Conservation (phyloP, 2,888 invertebrate genomes). For the Ypsolopha sequella region DNA sequence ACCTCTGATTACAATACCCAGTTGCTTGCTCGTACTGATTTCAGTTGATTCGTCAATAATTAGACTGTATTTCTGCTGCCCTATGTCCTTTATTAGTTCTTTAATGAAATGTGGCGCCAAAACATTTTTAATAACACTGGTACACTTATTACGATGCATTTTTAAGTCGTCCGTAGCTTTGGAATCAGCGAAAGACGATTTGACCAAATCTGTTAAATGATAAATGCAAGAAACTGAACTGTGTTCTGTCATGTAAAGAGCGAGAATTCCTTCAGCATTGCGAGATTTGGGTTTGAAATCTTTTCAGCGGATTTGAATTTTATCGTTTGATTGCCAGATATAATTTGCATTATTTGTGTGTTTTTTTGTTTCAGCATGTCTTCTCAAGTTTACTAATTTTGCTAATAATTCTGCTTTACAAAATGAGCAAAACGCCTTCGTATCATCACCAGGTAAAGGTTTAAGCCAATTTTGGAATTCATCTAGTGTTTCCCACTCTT, state of each 20-base stretch:
- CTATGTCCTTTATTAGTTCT: too few species aligned
- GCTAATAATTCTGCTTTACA: neutral
- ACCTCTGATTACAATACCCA: too few species aligned
- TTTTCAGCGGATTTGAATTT: neutral
- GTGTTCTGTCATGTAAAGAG: constrained; percentile 3
- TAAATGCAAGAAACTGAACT: constrained; percentile 1
- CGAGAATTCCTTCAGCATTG: constrained; percentile 1
- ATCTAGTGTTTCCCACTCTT: constrained; percentile 1
- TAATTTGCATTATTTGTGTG: neutral
- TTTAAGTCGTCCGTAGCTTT: constrained; percentile 5
- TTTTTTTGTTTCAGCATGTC: neutral
- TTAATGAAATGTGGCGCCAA: too few species aligned
- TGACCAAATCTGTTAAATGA: constrained; percentile 4
- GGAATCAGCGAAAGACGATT: constrained; percentile 3
- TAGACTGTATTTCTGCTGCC: too few species aligned
- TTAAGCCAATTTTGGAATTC: constrained; percentile 1
- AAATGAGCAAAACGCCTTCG: neutral
- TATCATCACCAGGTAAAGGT: neutral
- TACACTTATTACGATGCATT: constrained; percentile 13
- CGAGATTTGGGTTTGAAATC: neutral
- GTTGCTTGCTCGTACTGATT: too few species aligned
- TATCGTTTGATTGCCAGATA: neutral
- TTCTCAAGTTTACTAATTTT: neutral
- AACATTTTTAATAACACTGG: constrained; percentile 9
- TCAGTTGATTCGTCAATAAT: too few species aligned